Evolutionary conservation across 53 echinoderm and acorn worm genomes (phyloP), one percentile per base, ranked within the genome.

Genomic region (Glandiceps talaboti): DNA sequence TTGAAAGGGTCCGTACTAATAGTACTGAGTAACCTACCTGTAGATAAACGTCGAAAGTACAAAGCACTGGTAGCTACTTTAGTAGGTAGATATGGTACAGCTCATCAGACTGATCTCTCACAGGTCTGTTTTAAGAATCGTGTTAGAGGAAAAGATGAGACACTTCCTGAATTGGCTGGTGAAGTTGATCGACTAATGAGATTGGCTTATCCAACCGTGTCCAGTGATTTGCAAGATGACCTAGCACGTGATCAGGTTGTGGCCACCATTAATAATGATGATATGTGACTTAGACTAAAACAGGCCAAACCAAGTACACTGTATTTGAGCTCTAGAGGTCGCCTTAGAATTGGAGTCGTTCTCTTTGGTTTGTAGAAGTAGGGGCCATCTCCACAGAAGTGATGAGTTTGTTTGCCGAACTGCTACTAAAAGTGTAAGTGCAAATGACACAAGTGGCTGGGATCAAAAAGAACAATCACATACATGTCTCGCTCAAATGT

Each of bases 1-100:
- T 80, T 89, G 27, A 77, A 84, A 20, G 87, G 92, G 0, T 32
- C 80, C 29, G 86, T 89, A 1, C 87, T 79, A 28, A 76, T 85
- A 26, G 85, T 89, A 0, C 30, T 89, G 27, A 83, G 86, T 14
- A 81, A 82, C 73, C 74, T 89, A 25, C 84, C 86, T 28, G 30
- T 31, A 26, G 28, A 77, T 26, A 86, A 32, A 30, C 33, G 87
- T 33, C 32, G 76, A 26, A 33, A 84, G 32, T 88, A 31, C 32
- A 0, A 73, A 0, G 30, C 30, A 1, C 14, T 88, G 27, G 88
- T 88, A 14, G 72, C n/a, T 14, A 73, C 81, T 14, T 27, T 88
- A 74, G 26, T 77, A 32, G 45, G 77, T 26, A 83, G 83, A 29
- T 88, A 84, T 77, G 84, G 81, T 25, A 80, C 81, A 26, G 64